A percentile compares a stretch with the other conserved stretches of the same genome.
Evolutionary conservation across 2,797 vertebrate genomes (phyloP).

Genomic region (Orientallactaga sibirica): DNA sequence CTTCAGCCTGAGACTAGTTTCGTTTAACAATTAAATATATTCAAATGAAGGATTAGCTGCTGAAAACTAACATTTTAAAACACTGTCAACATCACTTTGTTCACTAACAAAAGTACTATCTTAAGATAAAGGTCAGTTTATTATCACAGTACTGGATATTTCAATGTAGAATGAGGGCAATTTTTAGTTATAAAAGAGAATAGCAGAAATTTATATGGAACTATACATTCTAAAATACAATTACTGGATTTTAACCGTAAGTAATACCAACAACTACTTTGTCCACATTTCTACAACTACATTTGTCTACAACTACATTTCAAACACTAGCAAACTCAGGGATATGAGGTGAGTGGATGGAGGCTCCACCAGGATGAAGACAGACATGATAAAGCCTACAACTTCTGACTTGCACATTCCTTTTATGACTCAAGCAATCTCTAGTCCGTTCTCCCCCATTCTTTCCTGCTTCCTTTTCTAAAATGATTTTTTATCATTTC

Average conservation of each 20-base stretch:
- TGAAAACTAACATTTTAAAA: slow-evolving; percentile 61
- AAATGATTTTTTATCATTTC: slow-evolving; percentile 42
- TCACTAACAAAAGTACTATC: slow-evolving; percentile 49
- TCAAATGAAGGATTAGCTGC: slow-evolving; percentile 57
- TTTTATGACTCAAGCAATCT: background rate
- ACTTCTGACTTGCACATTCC: background rate
- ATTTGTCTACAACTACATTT: background rate
- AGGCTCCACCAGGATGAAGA: background rate
- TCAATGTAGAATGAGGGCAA: slow-evolving; percentile 8
- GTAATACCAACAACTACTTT: background rate
- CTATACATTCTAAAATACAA: slow-evolving; percentile 27
- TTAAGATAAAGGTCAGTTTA: slow-evolving; percentile 44
- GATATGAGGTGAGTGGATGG: background rate
- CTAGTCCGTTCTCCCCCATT: background rate
- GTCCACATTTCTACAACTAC: too few species aligned
- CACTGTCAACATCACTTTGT: slow-evolving; percentile 20
- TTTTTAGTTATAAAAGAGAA: slow-evolving; percentile 36
- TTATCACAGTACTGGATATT: background rate
- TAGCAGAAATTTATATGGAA: background rate
- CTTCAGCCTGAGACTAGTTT: background rate
- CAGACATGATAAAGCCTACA: background rate
- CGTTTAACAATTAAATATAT: slow-evolving; percentile 45
- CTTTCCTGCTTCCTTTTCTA: background rate
- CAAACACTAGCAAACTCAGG: slow-evolving; percentile 1
- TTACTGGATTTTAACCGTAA: background rate